These are phyloP conservation scores for Acanthosoma haemorrhoidale DNA, from an alignment of 2,888 invertebrate genomes.

Conservation along the genomic window DNA sequence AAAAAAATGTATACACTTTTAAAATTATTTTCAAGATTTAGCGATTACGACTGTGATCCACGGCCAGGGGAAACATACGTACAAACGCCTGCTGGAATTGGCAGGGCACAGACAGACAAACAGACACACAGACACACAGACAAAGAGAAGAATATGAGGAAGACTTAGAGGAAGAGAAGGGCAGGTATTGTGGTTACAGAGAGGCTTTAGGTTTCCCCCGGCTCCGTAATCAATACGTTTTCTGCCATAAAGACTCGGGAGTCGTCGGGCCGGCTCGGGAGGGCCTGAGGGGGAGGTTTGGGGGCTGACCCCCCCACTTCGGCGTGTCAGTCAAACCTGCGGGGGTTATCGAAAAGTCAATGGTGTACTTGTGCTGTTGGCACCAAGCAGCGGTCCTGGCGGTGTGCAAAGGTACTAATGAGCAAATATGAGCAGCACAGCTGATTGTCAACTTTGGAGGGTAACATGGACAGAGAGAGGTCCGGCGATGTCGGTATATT, in stretches of 20 bases:
- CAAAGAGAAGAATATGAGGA: slow-evolving; percentile 9
- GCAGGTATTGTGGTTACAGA: slow-evolving; percentile 12
- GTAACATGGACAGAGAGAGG: no score
- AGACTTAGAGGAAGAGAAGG: neutral
- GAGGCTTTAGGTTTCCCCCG: neutral
- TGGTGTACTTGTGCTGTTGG: neutral
- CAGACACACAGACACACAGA: no score
- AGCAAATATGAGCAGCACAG: no score
- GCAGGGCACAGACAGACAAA: no score
- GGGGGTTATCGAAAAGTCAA: slow-evolving; percentile 11
- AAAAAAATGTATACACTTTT: no score
- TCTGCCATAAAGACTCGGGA: slow-evolving; percentile 40
- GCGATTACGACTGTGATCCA: no score
- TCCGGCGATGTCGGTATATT: no score
- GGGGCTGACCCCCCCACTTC: neutral
- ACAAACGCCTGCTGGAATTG: no score
- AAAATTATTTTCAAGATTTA: no score
- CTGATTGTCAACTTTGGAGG: no score
- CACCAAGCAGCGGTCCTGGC: no score
- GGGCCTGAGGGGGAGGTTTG: neutral
- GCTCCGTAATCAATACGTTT: slow-evolving; percentile 40
- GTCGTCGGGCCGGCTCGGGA: slow-evolving; percentile 32
- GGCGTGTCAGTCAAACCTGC: slow-evolving; percentile 14
- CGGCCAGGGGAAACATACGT: no score
- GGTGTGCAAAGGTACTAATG: neutral